Evolutionary conservation across 64 coral and sea anemone species (phyloP), one percentile per base, ranked within the genome.

Genomic region (Dendronephthya gigantea): DNA sequence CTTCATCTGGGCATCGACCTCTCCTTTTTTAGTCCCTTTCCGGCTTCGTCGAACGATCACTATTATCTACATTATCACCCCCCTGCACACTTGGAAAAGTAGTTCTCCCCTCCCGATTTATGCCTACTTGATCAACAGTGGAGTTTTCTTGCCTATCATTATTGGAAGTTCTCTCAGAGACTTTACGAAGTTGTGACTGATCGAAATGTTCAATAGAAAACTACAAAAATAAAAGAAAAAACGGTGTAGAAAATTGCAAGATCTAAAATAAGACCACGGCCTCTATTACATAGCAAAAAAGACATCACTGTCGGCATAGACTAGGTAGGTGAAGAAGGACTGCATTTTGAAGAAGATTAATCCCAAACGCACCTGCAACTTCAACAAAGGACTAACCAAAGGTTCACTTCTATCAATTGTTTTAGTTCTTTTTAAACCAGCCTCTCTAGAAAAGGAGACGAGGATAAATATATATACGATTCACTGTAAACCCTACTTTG

Each of bases 331-430:
- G n/a, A n/a, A n/a, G n/a, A n/a, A n/a, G n/a, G n/a, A n/a, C n/a
- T n/a, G n/a, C n/a, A n/a, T n/a, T n/a, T n/a, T 35, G 12, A 66
- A 69, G 74, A 36, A 49, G 34, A 83, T 39, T 10, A 12, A 6
- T 66, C 41, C 83, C 50, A 6, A 12, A 29, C 50, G 81, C 25
- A 85, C 90, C 83, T 92, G 85, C 15, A 84, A 81, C 83, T 85
- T 87, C 22, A 92, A 75, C 30, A 84, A 39, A 2, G 58, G 47
- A 84, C 68, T 68, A 43, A 83, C 72, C 27, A 89, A 9, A 23
- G 91, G 91, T 39, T 49, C 52, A 58, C 91, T 92, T 83, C 85
- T 92, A 34, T 92, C 91, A 29, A 92, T 69, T 19, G 91, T 92
- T 25, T 84, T 75, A 25, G 74, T 86, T 28, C 48, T 85, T 69